Evolutionary conservation across 1,140 invertebrate species (phyloP), one percentile per base, ranked within the genome.

Genomic region (Carposina sasakii): DNA sequence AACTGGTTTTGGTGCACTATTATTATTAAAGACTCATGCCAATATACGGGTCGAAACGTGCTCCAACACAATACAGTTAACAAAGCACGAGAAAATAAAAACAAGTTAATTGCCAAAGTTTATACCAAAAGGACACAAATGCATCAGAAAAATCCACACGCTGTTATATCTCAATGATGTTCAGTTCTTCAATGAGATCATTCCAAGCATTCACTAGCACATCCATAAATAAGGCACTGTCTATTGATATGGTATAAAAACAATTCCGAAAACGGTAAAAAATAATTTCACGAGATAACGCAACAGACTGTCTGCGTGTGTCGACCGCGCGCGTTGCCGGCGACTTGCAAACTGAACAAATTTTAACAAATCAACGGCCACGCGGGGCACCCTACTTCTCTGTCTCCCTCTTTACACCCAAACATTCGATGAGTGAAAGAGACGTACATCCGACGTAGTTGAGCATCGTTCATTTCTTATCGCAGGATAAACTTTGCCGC

Each of bases 21-120:
- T 84, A 84, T 84, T 84, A 81, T 81, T 81, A 81, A 78, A 71
- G 75, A 63, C 76, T 81, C 81, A 76, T 84, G 81, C 81, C 75
- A 76, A 81, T 79, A 72, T 67, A 78, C 69, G 59, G 72, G 58
- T 54, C 67, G 55, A 74, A 75, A 76, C 73, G 67, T 75, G 74
- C 74, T 63, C 57, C 52, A 63, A 56, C 62, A 71, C 55, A 67
- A 63, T 49, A 62, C 63, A 63, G 59, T 63, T 66, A 81, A 79
- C 66, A 76, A 79, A 71, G 34, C 34, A 21, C 26, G 54, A 68
- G 58, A 54, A 59, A 52, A 40, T 58, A 51, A 54, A 71, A 62
- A 60, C 57, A 52, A 60, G 52, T 66, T 67, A 74, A 73, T 69
- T 55, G 54, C 54, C 67, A 68, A 58, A 42, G 63, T 72, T 65